phyloP scores from a whole-genome alignment of 53 echinoderm and acorn worm genomes.

The Crossaster papposus region DNA sequence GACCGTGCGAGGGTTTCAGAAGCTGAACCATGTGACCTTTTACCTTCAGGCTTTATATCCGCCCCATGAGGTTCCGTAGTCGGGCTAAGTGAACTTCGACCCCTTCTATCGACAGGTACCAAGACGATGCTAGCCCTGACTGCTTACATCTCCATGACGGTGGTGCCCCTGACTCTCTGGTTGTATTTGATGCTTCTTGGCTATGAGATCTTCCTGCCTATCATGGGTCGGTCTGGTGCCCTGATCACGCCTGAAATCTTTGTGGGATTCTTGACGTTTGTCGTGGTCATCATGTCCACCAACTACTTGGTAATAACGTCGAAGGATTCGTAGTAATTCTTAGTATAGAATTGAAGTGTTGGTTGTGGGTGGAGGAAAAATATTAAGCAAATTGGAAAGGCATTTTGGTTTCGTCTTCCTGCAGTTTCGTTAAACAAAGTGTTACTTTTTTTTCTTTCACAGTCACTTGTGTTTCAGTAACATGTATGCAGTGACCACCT shows the following conservation, averaged over 20 bases:
- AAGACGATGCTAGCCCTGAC: constrained; percentile 19
- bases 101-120: constrained; percentile 16
- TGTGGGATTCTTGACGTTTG: constrained; percentile 45
- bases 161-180: constrained; percentile 36
- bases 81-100: too few relatives aligned
- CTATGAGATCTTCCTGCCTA: constrained; percentile 66
- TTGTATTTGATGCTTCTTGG: constrained; percentile 55
- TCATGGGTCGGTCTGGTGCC: constrained; percentile 65
- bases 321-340: neutral
- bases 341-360: neutral
- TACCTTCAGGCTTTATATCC: too few relatives aligned
- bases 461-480: too few relatives aligned
- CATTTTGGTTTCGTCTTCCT: neutral
- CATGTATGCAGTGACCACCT: too few relatives aligned
- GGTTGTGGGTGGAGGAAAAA: too few relatives aligned
- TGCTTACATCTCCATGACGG: constrained; percentile 45
- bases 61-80: too few relatives aligned
- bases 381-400: too few relatives aligned
- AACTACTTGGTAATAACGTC: constrained; percentile 61
- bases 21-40: too few relatives aligned
- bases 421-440: neutral
- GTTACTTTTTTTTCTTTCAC: too few relatives aligned
- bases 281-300: constrained; percentile 47
- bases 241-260: constrained; percentile 65
- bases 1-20: too few relatives aligned